phyloP scores from a whole-genome alignment of 2,797 vertebrate genomes.

The Rhinophrynus dorsalis region DNA sequence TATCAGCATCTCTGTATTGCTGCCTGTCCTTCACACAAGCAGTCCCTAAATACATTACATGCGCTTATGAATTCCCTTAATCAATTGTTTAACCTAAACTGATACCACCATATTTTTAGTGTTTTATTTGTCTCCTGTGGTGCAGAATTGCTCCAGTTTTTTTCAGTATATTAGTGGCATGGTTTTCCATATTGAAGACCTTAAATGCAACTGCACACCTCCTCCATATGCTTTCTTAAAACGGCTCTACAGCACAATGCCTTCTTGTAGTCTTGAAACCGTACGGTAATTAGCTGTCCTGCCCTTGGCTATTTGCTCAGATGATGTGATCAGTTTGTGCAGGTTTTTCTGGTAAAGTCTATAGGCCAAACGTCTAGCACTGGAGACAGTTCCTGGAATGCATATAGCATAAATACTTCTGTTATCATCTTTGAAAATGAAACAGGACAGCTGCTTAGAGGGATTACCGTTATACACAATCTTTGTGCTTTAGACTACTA shows the following conservation, averaged over 20 bases:
- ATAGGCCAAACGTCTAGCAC: conserved; percentile 35
- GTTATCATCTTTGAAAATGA: conserved; percentile 43
- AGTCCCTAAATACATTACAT: too few species aligned
- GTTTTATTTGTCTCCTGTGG: too few species aligned
- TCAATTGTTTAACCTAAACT: too few species aligned
- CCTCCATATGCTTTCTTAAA: conserved; percentile 26
- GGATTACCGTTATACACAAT: conserved; percentile 35
- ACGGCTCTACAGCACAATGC: conserved; percentile 8
- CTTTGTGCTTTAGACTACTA: conserved; percentile 24
- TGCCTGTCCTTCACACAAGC: too few species aligned
- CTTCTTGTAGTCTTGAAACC: conserved; percentile 27
- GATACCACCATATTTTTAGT: too few species aligned
- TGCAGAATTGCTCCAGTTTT: too few species aligned
- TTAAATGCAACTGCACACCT: conserved; percentile 20
- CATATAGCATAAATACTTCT: conserved; percentile 41
- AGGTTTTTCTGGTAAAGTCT: conserved; percentile 22
- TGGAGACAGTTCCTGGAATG: conserved; percentile 49
- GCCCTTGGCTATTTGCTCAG: not conserved
- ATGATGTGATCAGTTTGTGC: conserved; percentile 18
- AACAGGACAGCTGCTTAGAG: conserved; percentile 45
- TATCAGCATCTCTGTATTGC: too few species aligned
- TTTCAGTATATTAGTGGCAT: too few species aligned
- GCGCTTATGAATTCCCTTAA: too few species aligned
- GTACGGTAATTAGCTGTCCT: conserved; percentile 37
- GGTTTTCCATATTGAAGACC: conserved; percentile 7